These are phyloP conservation scores for Ormyrus pomaceus DNA, from an alignment of 2,888 invertebrate genomes.

Conservation along the genomic window DNA sequence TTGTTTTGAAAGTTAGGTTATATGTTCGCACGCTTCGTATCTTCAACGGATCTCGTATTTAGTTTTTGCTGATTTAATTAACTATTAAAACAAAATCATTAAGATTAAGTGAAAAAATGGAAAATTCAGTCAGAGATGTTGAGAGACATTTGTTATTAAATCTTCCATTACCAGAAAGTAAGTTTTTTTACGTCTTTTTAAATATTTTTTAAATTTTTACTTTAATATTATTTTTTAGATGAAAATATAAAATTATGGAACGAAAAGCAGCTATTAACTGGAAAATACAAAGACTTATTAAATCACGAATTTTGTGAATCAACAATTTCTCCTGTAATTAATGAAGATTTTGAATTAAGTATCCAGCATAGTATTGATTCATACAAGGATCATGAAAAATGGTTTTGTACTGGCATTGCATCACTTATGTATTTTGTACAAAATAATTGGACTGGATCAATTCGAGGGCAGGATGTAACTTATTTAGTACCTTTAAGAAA, in stretches of 20 bases:
- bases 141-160: conserved; percentile 44
- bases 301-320: conserved; percentile 47
- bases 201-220: conserved; percentile 9
- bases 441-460: conserved; percentile 89
- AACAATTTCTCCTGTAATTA: conserved; percentile 16
- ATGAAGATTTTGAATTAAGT: conserved; percentile 56
- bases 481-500: conserved; percentile 62
- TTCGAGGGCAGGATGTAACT: conserved; percentile 70
- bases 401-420: conserved; percentile 80
- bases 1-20: too few relatives aligned
- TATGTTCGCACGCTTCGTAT: too few relatives aligned
- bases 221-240: conserved; percentile 74
- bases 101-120: conserved; percentile 19
- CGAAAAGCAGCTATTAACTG: conserved; percentile 53
- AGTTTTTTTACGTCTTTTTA: conserved; percentile 10
- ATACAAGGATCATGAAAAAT: conserved; percentile 60
- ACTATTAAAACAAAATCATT: background rate
- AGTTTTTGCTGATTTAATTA: background rate
- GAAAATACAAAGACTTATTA: conserved; percentile 51
- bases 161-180: conserved; percentile 40
- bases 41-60: too few relatives aligned
- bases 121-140: conserved; percentile 11
- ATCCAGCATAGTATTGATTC: conserved; percentile 57
- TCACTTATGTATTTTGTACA: conserved; percentile 86
- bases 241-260: conserved; percentile 84